Conservation (phyloP, 2,113 vertebrate species). For the Chloropsis cyanopogon region DNA sequence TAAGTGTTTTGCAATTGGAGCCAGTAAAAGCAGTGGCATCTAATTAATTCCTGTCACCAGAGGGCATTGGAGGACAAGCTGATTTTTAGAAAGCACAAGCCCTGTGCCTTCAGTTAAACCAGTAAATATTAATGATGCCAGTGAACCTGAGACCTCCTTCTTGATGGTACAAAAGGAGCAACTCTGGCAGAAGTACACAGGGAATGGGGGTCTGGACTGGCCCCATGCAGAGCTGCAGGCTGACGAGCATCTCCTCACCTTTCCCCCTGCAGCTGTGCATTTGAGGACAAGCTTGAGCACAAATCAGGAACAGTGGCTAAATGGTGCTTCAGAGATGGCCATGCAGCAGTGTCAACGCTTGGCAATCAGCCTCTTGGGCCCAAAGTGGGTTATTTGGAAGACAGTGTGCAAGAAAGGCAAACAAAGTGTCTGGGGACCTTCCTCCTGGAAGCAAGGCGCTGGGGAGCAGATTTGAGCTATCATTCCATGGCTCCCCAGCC, state of each 20-base stretch:
- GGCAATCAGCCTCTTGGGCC: not conserved
- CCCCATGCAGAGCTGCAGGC: not conserved
- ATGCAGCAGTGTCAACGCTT: not conserved
- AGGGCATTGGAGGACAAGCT: conserved; percentile 69
- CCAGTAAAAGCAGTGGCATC: not conserved
- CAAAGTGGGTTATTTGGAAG: not conserved
- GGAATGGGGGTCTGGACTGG: not conserved
- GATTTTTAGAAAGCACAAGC: not conserved
- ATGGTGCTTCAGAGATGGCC: not conserved
- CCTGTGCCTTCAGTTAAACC: not conserved
- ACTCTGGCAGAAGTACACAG: not conserved
- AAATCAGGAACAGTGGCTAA: not conserved
- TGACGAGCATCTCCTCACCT: not conserved
- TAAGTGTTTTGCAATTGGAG: not conserved
- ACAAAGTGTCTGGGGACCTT: not conserved
- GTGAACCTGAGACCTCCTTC: not conserved
- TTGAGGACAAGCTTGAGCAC: not conserved
- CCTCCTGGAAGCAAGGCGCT: not conserved
- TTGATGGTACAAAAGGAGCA: not conserved
- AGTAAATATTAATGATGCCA: not conserved
- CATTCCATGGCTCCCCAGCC: not conserved
- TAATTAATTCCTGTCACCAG: conserved; percentile 60
- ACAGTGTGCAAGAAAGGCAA: not conserved
- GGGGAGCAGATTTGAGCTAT: not conserved
- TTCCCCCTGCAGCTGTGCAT: not conserved